These are phyloP conservation scores for Epistrophella euchroma DNA, from an alignment of 2,888 invertebrate species.

Conservation along the genomic window DNA sequence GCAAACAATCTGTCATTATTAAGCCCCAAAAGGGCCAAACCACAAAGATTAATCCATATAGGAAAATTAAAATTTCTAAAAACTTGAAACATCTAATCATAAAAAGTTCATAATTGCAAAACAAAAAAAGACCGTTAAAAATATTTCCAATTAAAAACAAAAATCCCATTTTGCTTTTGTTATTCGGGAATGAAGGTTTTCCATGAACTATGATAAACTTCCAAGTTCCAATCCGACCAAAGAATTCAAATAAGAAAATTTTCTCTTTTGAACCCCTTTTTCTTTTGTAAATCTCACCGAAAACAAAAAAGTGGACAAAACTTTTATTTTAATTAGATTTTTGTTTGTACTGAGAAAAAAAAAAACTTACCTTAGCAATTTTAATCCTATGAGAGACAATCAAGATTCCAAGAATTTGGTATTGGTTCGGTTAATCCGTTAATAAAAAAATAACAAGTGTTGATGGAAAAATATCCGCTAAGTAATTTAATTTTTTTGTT, in stretches of 20 bases:
- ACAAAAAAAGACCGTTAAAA: constrained; percentile 1
- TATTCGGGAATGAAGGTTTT: not conserved
- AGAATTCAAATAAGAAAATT: constrained; percentile 2
- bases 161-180: constrained; percentile 2
- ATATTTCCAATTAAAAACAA: constrained; percentile 16
- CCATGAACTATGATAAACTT: not conserved
- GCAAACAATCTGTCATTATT: no score
- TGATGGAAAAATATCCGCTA: constrained; percentile 15
- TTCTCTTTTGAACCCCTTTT: not conserved
- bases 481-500: not conserved
- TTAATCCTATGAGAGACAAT: constrained; percentile 14
- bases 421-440: constrained; percentile 18
- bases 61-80: not conserved
- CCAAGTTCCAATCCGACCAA: not conserved
- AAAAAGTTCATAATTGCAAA: not conserved
- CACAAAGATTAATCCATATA: not conserved
- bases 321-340: constrained; percentile 10
- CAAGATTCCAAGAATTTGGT: not conserved
- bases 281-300: not conserved
- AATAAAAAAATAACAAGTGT: not conserved
- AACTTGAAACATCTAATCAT: not conserved
- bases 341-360: not conserved
- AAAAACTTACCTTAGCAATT: not conserved
- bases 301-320: not conserved
- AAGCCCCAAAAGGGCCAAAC: no score